Base-by-base conservation (phyloP, 2,888 invertebrate species). In the Conus canariensis region DNA sequence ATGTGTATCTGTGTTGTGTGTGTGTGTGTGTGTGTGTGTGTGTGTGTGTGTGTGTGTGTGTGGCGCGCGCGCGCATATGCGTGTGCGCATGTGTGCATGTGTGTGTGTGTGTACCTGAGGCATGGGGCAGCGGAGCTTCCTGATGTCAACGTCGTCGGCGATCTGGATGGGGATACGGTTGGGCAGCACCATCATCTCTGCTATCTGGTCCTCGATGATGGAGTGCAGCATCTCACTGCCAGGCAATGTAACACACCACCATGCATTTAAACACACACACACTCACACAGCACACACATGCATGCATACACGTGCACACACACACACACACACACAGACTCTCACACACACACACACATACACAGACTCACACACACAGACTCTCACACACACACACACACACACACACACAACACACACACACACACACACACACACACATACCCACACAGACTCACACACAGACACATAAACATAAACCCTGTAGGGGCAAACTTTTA, bases 111-210 rank as follows among this genome's bases (percentile, higher is more conserved):
- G 4, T 4, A 83, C 99, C 97, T 99, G 98, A 2, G 99, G 99
- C 95, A 98, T 98, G 7, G 99, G 99, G 97, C 98, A 98, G 96
- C 98, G 98, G 67, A 99, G 97, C 85, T 97, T 97, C 88, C 97
- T 97, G 0, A 98, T 97, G 92, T 99, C 98, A 88, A 99, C 97
- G 93, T 98, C 97, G 91, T 98, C 97, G 93, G 98, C 98, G 94
- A 99, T 96, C 90, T 98, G 98, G 92, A 99, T 98, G 0, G 98
- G 98, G 95, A 99, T 97, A 96, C 99, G 99, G 97, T 99, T 99
- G 0, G 99, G 99, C 93, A 99, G 96, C 60, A 99, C 99, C 98
- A 99, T 98, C 97, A 99, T 97, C 90, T 97, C 97, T 22, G 98
- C 98, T 85, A 99, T 97, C 97, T 99, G 98, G 96, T 99, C 99